Evolutionary conservation across 2,797 vertebrate genomes (phyloP).

Genomic region (Ptychobarbus kaznakovi): DNA sequence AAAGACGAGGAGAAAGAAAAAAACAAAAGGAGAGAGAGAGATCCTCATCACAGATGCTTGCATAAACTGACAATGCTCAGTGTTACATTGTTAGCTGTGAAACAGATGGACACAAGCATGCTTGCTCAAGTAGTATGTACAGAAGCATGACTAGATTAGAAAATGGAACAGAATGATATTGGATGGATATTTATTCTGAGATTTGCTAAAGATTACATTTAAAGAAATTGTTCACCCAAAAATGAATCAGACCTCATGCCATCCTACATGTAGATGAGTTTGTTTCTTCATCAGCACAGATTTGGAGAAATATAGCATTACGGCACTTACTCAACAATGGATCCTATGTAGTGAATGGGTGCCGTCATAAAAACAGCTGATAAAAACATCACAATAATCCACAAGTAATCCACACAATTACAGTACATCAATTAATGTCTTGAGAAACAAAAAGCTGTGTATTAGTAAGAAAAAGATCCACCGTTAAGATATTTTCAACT

Average conservation of each 20-base stretch:
- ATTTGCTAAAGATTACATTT: not conserved
- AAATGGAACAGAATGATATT: not conserved
- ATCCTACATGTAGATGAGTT: not conserved
- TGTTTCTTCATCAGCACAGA: not conserved
- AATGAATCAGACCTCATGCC: not conserved
- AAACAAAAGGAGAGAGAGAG: not conserved
- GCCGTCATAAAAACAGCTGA: not conserved
- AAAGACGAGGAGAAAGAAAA: not conserved
- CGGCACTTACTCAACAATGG: not conserved
- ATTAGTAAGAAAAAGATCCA: not conserved
- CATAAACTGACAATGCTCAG: slow-evolving; percentile 23
- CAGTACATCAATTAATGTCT: not conserved
- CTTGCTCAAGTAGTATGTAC: slow-evolving; percentile 1
- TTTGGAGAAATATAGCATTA: not conserved
- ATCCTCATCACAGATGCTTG: slow-evolving; percentile 19
- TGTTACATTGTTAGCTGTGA: slow-evolving; percentile 1
- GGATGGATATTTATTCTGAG: not conserved
- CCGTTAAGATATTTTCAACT: no score
- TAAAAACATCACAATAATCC: not conserved
- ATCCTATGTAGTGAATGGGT: not conserved
- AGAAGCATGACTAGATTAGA: not conserved
- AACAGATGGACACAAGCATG: slow-evolving; percentile 7
- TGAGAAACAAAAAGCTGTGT: not conserved
- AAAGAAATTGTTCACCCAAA: not conserved
- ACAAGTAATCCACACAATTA: not conserved